Conservation (phyloP, 2,113 vertebrate genomes). For the Hirundichthys speculiger region DNA sequence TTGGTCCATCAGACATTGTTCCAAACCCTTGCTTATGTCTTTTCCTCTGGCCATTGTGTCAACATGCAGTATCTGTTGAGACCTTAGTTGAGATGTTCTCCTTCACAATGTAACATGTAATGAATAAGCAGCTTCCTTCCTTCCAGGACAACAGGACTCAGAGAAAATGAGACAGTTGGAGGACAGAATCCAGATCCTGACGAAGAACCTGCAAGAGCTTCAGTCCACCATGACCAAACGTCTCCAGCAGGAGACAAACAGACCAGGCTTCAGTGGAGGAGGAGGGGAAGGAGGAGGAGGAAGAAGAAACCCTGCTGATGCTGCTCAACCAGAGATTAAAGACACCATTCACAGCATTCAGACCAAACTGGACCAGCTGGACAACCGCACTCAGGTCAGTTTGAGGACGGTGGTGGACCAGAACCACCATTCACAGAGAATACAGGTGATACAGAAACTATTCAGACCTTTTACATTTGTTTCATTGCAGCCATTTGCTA, state of each 20-base stretch:
- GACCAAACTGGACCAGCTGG: slow-evolving; percentile 89
- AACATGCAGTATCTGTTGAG: too few species aligned
- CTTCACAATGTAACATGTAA: not conserved
- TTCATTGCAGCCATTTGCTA: too few species aligned
- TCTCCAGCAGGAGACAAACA: slow-evolving; percentile 73
- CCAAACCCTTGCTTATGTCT: too few species aligned
- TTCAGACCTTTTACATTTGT: too few species aligned
- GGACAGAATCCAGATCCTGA: slow-evolving; percentile 87
- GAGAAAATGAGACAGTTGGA: slow-evolving; percentile 88
- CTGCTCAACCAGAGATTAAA: slow-evolving; percentile 87
- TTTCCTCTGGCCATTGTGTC: too few species aligned
- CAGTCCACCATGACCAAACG: slow-evolving; percentile 79
- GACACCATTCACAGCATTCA: slow-evolving; percentile 90
- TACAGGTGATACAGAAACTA: too few species aligned
- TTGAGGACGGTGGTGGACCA: not conserved
- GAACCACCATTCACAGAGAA: too few species aligned
- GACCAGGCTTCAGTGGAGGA: slow-evolving; percentile 40
- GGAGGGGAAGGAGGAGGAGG: slow-evolving; percentile 58
- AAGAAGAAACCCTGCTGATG: slow-evolving; percentile 84
- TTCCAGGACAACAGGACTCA: slow-evolving; percentile 76
- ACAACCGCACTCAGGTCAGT: slow-evolving; percentile 84
- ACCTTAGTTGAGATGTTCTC: not conserved
- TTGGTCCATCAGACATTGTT: too few species aligned
- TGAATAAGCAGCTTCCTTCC: not conserved
- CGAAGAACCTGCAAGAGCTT: slow-evolving; percentile 85